phyloP scores from a whole-genome alignment of 2,888 invertebrate species.

The Cephus rjabovi region DNA sequence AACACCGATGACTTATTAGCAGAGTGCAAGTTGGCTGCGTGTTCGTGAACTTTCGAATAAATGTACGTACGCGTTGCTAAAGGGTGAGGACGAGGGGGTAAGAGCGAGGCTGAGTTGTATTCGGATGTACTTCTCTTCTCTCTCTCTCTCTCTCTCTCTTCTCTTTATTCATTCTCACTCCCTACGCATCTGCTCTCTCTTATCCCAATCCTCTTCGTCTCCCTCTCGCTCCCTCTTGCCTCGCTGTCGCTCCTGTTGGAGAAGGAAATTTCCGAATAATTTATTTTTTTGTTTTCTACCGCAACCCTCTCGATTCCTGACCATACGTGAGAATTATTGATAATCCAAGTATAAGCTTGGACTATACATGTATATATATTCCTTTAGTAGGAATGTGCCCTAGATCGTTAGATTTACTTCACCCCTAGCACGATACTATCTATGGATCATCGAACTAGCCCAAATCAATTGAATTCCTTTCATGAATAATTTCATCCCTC shows the following conservation, averaged over 20 bases:
- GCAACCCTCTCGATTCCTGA: neutral
- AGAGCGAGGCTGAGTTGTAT: slow-evolving; percentile 13
- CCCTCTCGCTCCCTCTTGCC: slow-evolving; percentile 8
- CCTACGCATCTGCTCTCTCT: neutral
- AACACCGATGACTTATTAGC: slow-evolving; percentile 48
- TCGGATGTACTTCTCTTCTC: slow-evolving; percentile 32
- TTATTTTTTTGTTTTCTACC: neutral
- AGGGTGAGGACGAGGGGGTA: neutral
- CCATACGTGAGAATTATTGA: slow-evolving; percentile 29
- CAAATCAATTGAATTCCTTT: neutral
- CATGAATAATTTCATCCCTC: neutral
- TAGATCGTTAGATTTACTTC: neutral
- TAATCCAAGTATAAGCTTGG: slow-evolving; percentile 12
- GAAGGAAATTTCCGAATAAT: neutral
- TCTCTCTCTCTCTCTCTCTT: neutral
- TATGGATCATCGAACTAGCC: neutral
- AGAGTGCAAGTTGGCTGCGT: slow-evolving; percentile 39
- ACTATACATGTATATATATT: neutral
- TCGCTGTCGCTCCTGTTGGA: neutral
- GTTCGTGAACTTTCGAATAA: slow-evolving; percentile 44
- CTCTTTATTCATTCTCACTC: slow-evolving; percentile 4
- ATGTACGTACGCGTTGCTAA: slow-evolving; percentile 33
- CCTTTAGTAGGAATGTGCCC: neutral
- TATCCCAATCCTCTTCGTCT: neutral
- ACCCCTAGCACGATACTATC: neutral